Evolutionary conservation across 2,888 invertebrate species (phyloP).

Genomic region (Omphaloscelis lunosa): DNA sequence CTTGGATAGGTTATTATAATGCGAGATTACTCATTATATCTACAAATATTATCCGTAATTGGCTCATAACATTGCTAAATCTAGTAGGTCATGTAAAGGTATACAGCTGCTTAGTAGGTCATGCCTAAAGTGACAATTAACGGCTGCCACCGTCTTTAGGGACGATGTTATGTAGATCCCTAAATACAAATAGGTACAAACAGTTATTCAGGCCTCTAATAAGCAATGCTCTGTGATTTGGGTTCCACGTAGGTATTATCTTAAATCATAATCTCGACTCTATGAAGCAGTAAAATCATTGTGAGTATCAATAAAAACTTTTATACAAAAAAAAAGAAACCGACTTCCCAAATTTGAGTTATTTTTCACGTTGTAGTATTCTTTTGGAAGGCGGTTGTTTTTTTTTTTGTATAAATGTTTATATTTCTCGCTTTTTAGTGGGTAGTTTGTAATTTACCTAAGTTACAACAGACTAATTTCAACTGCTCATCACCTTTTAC

Average conservation of each 20-base stretch:
- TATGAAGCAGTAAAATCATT: neutral
- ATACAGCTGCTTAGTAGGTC: conserved; percentile 43
- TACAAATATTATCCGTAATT: conserved; percentile 19
- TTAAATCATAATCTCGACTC: conserved; percentile 17
- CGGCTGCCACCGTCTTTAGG: conserved; percentile 37
- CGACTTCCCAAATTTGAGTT: no score
- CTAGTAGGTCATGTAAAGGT: conserved; percentile 39
- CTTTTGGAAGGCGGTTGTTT: no score
- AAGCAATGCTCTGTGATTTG: conserved; percentile 31
- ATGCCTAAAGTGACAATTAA: conserved; percentile 56
- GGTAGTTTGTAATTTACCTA: no score
- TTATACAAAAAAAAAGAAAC: no score
- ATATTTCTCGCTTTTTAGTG: no score
- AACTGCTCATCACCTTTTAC: no score
- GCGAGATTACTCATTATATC: conserved; percentile 10
- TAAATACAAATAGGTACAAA: conserved; percentile 9
- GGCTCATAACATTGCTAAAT: conserved; percentile 12
- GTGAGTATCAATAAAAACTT: no score
- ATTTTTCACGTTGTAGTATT: no score
- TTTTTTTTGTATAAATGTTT: no score
- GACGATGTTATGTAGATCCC: conserved; percentile 19
- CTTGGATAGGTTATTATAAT: neutral
- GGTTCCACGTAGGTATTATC: conserved; percentile 21
- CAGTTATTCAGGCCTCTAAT: conserved; percentile 29
- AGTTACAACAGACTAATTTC: no score